Percentiles rank a stretch among this genome's conserved stretches.
These are phyloP conservation scores for Neosalanx taihuensis DNA, from an alignment of 2,797 vertebrate genomes.

Conservation along the genomic window DNA sequence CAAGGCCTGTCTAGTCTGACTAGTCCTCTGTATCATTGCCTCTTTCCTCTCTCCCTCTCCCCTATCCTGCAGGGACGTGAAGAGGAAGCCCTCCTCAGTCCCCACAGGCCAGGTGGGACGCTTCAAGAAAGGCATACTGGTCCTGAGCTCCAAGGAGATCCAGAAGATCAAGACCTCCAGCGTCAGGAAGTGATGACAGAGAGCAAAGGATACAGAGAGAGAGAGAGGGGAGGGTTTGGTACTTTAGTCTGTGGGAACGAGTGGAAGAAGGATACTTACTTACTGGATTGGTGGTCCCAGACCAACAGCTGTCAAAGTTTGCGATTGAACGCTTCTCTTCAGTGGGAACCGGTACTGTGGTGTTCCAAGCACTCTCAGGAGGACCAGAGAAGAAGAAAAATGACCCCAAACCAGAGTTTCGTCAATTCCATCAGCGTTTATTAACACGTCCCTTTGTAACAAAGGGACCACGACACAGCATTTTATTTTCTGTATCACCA, in stretches of 20 bases:
- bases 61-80: conserved; percentile 71
- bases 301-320: neutral
- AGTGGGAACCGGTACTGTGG: neutral
- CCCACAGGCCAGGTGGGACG: conserved; percentile 85
- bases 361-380: neutral
- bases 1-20: neutral
- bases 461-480: conserved; percentile 44
- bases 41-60: neutral
- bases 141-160: conserved; percentile 85
- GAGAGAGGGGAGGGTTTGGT: neutral
- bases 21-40: neutral
- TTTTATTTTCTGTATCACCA: conserved; percentile 43
- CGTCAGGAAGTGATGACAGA: conserved; percentile 58
- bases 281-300: neutral
- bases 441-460: conserved; percentile 68
- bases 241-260: neutral
- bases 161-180: conserved; percentile 84
- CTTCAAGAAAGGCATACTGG: conserved; percentile 89
- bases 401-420: neutral
- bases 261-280: neutral
- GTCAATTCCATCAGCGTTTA: conserved; percentile 59
- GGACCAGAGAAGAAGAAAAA: neutral
- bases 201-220: neutral
- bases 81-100: conserved; percentile 65
- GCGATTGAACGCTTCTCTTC: neutral